A percentile compares a stretch with the other conserved stretches of the same genome.
Evolutionary conservation across 2,113 vertebrate genomes (phyloP).

Genomic region (Onychorhynchus coronatus): DNA sequence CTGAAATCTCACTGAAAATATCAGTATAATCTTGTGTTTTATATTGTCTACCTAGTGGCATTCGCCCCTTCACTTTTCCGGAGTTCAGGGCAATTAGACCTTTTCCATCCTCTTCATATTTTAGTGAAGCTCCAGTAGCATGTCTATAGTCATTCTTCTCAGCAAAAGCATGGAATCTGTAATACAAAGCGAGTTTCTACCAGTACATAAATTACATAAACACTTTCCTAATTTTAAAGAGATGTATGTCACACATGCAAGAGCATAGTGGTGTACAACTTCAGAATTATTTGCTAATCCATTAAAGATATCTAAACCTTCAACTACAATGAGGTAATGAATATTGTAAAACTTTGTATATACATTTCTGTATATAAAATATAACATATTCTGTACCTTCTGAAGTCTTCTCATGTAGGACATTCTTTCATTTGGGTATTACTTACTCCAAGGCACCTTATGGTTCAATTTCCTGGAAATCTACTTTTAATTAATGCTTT

Average conservation of each 20-base stretch:
- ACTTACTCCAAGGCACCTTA: neutral
- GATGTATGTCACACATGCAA: neutral
- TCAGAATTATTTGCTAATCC: neutral
- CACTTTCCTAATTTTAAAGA: neutral
- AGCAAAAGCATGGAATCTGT: constrained; percentile 81
- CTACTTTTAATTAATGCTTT: constrained; percentile 44
- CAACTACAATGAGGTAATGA: neutral
- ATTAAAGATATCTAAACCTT: neutral
- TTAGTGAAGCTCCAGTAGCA: neutral
- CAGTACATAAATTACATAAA: neutral
- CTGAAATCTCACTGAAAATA: neutral
- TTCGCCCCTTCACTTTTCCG: constrained; percentile 64
- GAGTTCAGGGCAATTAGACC: neutral
- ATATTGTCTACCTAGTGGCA: constrained; percentile 73
- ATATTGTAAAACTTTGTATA: neutral
- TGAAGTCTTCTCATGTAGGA: neutral
- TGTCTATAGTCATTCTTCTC: constrained; percentile 51
- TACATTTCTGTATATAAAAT: no score
- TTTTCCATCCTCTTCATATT: constrained; percentile 28
- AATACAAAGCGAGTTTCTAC: constrained; percentile 26
- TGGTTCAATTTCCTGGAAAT: constrained; percentile 23
- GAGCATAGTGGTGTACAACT: neutral
- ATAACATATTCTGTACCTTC: neutral
- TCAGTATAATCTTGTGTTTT: neutral
- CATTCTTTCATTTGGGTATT: neutral